Base-by-base conservation (phyloP, 2,888 invertebrate genomes). In the Phlogophora meticulosa region DNA sequence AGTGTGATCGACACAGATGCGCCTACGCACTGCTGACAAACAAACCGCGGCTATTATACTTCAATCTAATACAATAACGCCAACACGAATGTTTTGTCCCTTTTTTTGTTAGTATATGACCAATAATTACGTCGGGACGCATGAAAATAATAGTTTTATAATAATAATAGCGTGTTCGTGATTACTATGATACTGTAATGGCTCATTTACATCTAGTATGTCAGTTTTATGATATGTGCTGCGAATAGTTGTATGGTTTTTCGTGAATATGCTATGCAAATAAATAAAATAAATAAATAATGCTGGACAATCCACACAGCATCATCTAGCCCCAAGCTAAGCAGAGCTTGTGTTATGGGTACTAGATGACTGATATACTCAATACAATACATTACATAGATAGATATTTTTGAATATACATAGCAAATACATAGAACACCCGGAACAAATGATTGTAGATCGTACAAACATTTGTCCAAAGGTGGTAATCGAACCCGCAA, bases 61-160 rank as follows among this genome's bases (percentile, higher is more conserved):
- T 87, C 88, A 90, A 91, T 91, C 87, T 89, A 91, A 89, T 87
- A 88, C 90, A 91, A 91, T 87, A 88, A 91, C 91, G 88, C 90
- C 91, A 81, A 86, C 84, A 83, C 85, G 56, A 73, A 80, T 87
- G 85, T 87, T 90, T 86, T 88, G 78, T 79, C 63, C 58, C 69
- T 80, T 91, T 81, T 91, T 90, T 90, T 89, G 85, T 87, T 72
- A 84, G 81, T 70, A 71, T 79, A 76, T 79, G 78, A 82, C 72
- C 80, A 80, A 84, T 85, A 84, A 86, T 88, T 82, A 86, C 78
- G 64, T 70, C 43, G 55, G 58, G 55, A 73, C 70, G 61, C 53
- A 67, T 76, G 63, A 72, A 75, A 78, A 85, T 86, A 84, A 86
- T 85, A 77, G 80, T 71, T 64, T 57, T 51, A 56, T 62, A 72